Conservation (phyloP, 2,113 vertebrate species). For the Vulpes ferrilata region DNA sequence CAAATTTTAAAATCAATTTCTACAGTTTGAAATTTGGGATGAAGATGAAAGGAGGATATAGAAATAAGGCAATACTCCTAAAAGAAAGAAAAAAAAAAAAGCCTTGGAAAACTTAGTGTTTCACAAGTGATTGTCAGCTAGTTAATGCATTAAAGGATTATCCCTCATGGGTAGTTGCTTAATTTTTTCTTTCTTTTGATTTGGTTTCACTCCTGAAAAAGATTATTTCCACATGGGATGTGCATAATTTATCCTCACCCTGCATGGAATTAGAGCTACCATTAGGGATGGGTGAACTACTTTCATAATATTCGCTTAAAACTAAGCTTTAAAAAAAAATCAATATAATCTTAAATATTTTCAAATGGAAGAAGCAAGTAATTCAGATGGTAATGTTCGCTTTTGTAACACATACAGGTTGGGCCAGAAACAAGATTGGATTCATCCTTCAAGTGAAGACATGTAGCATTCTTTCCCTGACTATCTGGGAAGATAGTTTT, state of each 20-base stretch:
- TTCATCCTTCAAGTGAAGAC: neutral
- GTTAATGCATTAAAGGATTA: conserved; percentile 77
- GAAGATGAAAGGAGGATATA: conserved; percentile 31
- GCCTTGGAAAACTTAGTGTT: conserved; percentile 58
- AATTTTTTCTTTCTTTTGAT: conserved; percentile 76
- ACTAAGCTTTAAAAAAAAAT: conserved; percentile 25
- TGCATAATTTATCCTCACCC: conserved; percentile 64
- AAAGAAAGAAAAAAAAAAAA: neutral
- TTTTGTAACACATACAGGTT: neutral
- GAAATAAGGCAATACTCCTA: neutral
- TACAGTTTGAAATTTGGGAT: conserved; percentile 45
- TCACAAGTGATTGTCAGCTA: conserved; percentile 69
- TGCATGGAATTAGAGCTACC: conserved; percentile 73
- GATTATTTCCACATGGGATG: conserved; percentile 77
- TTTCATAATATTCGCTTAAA: conserved; percentile 70
- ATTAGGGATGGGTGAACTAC: conserved; percentile 55
- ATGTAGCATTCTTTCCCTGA: neutral
- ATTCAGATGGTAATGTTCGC: neutral
- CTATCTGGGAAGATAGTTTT: neutral
- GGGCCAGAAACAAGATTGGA: neutral
- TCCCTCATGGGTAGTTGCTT: conserved; percentile 69
- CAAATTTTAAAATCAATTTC: conserved; percentile 66
- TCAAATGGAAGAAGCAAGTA: neutral
- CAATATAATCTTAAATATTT: conserved; percentile 48
- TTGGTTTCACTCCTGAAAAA: conserved; percentile 76